Conservation (phyloP, 2,113 vertebrate genomes). For the Aspidoscelis tigris region DNA sequence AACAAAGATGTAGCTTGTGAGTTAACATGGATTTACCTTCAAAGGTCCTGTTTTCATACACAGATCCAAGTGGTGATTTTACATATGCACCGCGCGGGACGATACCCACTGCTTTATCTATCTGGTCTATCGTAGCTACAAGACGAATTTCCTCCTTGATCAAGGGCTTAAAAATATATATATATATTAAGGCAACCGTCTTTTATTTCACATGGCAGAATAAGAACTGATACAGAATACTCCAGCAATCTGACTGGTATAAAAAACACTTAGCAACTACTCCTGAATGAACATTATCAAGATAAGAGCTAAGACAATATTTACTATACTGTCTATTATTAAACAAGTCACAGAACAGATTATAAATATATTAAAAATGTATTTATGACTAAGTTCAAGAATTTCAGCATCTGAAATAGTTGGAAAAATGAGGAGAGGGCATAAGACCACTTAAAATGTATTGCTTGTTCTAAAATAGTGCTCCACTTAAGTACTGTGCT, state of each 20-base stretch:
- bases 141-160: constrained; percentile 89
- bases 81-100: constrained; percentile 87
- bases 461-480: too few relatives aligned
- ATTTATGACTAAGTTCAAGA: too few relatives aligned
- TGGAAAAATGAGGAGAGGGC: too few relatives aligned
- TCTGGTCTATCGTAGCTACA: constrained; percentile 80
- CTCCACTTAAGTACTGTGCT: too few relatives aligned
- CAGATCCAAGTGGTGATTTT: constrained; percentile 80
- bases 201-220: constrained; percentile 33
- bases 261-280: neutral
- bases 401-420: too few relatives aligned
- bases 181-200: constrained; percentile 29
- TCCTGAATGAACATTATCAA: neutral
- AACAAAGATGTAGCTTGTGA: too few relatives aligned
- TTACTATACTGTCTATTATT: too few relatives aligned
- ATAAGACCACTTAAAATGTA: too few relatives aligned
- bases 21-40: constrained; percentile 78
- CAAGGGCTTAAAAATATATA: constrained; percentile 52
- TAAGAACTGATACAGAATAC: constrained; percentile 25
- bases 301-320: neutral
- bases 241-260: neutral
- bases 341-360: too few relatives aligned
- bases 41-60: constrained; percentile 87
- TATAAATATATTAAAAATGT: too few relatives aligned
- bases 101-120: constrained; percentile 86